Evolutionary conservation across 2,113 vertebrate genomes (phyloP).

Genomic region (Neogale vison): DNA sequence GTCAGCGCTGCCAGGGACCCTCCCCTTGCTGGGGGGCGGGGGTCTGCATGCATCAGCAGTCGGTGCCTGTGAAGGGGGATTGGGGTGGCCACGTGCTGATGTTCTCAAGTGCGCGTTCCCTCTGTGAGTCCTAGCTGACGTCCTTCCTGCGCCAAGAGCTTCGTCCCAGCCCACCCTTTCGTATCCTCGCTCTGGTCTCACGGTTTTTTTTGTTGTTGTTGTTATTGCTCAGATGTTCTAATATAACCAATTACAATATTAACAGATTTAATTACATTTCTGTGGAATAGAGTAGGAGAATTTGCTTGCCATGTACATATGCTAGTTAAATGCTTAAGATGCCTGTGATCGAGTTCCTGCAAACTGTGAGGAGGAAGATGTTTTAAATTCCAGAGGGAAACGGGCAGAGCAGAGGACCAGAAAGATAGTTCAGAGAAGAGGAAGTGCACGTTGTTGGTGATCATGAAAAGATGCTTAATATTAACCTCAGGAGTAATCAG

Average conservation of each 20-base stretch:
- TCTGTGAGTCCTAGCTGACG: not conserved
- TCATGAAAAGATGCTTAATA: not conserved
- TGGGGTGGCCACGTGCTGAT: not conserved
- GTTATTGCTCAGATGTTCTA: not conserved
- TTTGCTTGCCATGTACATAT: not conserved
- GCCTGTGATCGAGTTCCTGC: not conserved
- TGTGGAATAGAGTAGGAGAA: not conserved
- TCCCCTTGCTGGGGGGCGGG: too few species aligned
- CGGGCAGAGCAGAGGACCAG: not conserved
- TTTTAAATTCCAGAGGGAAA: not conserved
- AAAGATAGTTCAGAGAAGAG: not conserved
- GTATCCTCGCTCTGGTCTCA: not conserved
- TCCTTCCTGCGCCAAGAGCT: not conserved
- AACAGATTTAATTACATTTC: not conserved
- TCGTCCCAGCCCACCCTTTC: not conserved
- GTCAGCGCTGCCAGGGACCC: not conserved
- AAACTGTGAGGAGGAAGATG: not conserved
- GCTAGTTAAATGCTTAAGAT: not conserved
- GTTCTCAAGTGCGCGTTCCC: not conserved
- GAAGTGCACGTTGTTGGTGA: not conserved
- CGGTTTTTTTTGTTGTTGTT: not conserved
- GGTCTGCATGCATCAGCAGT: accelerated
- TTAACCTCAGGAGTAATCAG: not conserved
- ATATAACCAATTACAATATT: not conserved
- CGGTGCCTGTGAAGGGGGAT: not conserved